These are phyloP conservation scores for Nymphalis io DNA, from an alignment of 1,140 invertebrate genomes.

Conservation along the genomic window DNA sequence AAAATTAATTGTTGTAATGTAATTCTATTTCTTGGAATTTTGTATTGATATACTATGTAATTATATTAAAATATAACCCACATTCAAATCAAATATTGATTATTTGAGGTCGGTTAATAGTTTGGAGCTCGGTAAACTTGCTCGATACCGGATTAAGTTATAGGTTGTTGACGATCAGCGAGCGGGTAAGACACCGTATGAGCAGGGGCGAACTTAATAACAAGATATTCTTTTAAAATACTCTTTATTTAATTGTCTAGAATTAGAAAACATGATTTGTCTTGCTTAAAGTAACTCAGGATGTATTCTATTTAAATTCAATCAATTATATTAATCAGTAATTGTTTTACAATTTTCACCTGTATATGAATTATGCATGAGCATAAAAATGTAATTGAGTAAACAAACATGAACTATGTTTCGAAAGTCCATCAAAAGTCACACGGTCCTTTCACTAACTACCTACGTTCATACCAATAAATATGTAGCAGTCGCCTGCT, in stretches of 20 bases:
- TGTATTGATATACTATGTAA: neutral
- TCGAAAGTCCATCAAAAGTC: constrained; percentile 18
- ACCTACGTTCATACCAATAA: constrained; percentile 23
- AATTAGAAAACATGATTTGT: too few relatives aligned
- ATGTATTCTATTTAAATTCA: too few relatives aligned
- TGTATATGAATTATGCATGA: neutral
- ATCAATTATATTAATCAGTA: neutral
- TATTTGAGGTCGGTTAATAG: constrained; percentile 12
- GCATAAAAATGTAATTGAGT: neutral
- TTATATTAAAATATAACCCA: neutral
- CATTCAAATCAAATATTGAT: constrained; percentile 13
- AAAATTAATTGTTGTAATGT: neutral
- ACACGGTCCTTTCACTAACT: constrained; percentile 27
- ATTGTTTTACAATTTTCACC: neutral
- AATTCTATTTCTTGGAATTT: neutral
- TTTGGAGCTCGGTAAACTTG: constrained; percentile 26
- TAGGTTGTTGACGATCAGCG: constrained; percentile 55
- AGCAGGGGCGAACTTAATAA: constrained; percentile 46
- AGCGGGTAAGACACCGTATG: constrained; percentile 45
- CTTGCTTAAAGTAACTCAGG: too few relatives aligned
- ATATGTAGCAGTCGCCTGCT: constrained; percentile 24
- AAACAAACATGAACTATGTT: constrained; percentile 2
- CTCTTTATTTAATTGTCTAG: too few relatives aligned
- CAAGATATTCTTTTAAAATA: neutral
- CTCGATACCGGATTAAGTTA: constrained; percentile 42